Evolutionary conservation across 2,113 vertebrate species (phyloP), one percentile per base, ranked within the genome.

Genomic region (Willisornis vidua): DNA sequence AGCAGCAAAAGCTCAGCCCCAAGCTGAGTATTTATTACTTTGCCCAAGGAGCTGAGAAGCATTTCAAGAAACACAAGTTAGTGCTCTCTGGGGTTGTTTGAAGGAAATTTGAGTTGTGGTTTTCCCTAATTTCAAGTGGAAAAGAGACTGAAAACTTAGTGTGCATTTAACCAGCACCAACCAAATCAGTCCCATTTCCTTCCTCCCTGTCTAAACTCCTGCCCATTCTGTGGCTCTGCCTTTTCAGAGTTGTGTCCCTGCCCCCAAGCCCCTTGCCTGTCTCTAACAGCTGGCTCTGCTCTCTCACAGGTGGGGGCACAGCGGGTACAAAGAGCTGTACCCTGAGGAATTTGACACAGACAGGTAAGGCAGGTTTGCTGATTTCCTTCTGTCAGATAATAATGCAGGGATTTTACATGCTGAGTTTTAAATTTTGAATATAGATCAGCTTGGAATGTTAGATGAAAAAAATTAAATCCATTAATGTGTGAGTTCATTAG

Each of bases 241-340:
- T 73, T 57, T 33, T 33, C 35, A 81, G 35, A 84, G 26, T 8
- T 54, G 3, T 7, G 8, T 22, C 62, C 55, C 68, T 82, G 39
- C 61, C 46, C 37, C 66, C 68, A 61, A 28, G 89, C 31, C 71
- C 12, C 1, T 61, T 33, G 5, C 24, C 46, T 78, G 80, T 45
- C 77, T 75, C 77, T 93, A 75, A 90, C 6, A 68, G n/a, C 5
- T 75, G 77, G 23, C 92, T 95, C 87, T 95, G 8, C 86, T 91
- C 89, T 65, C 35, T 96, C 96, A 66, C 93, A 98, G 98, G 48
- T 99, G 99, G 99, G 99, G 99, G 87, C 99, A 99, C 93, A 99
- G 99, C 96, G 99, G 99, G n/a, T 99, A 99, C 93, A 99, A 99
- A 96, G 99, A 99, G 96, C 96, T 99, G 85, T 99, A 99, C 87